phyloP scores from a whole-genome alignment of 2,113 vertebrate species.

The Apodemus sylvaticus region DNA sequence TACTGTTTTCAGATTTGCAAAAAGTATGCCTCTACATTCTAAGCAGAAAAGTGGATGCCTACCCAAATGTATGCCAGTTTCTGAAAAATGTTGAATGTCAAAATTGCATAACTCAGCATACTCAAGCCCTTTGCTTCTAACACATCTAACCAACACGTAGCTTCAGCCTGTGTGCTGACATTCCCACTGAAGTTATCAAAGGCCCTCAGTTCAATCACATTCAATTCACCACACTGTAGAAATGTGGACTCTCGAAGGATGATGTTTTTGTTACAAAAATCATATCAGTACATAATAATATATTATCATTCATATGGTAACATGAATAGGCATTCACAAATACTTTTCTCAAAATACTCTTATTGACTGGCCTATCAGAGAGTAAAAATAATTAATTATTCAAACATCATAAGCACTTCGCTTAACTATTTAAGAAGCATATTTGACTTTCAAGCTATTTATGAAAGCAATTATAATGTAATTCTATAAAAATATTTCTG shows the following conservation, averaged over 20 bases:
- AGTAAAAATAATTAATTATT: constrained; percentile 2
- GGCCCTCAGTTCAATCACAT: neutral
- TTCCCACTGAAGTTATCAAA: neutral
- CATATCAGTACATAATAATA: neutral
- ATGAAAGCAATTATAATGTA: neutral
- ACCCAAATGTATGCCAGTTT: neutral
- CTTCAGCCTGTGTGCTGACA: neutral
- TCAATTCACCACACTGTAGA: neutral
- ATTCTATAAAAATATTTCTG: neutral
- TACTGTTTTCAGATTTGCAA: neutral
- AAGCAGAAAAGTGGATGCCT: neutral
- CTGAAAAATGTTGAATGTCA: neutral
- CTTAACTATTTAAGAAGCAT: neutral
- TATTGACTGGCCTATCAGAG: neutral
- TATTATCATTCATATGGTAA: neutral
- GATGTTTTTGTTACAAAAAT: neutral
- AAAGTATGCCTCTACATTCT: neutral
- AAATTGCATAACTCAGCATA: constrained; percentile 16
- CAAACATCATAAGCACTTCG: neutral
- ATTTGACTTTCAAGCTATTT: neutral
- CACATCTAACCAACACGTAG: constrained; percentile 32
- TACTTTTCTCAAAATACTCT: neutral
- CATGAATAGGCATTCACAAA: neutral
- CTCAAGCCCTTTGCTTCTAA: neutral
- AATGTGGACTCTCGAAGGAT: neutral